phyloP scores from a whole-genome alignment of 2,797 vertebrate genomes.

The Gallirallus australis region DNA sequence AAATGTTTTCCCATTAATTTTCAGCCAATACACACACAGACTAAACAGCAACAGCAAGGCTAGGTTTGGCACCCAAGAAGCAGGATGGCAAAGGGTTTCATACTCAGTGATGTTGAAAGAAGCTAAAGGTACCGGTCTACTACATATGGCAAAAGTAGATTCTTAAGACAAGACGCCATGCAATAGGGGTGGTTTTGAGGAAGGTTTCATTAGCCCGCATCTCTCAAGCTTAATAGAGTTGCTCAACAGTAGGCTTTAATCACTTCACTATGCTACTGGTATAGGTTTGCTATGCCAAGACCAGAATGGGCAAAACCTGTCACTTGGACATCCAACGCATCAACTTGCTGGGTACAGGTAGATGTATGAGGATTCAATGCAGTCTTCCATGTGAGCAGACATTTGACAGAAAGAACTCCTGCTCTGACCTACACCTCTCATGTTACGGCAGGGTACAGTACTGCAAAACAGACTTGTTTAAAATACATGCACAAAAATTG shows the following conservation, averaged over 20 bases:
- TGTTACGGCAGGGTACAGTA: background rate
- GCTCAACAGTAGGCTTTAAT: background rate
- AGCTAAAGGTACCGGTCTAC: background rate
- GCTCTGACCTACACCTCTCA: background rate
- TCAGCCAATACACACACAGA: background rate
- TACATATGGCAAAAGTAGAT: background rate
- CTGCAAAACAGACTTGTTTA: background rate
- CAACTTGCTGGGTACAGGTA: background rate
- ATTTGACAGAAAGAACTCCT: background rate
- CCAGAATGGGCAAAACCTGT: fast-evolving
- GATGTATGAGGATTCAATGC: fast-evolving
- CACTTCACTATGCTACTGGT: background rate
- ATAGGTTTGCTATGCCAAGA: background rate
- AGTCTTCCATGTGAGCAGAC: fast-evolving
- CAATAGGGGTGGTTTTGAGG: background rate
- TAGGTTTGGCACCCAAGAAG: background rate
- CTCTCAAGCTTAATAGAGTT: background rate
- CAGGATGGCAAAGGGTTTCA: background rate
- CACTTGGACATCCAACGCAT: background rate
- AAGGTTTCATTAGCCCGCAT: background rate
- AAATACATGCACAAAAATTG: background rate
- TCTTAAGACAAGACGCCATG: background rate
- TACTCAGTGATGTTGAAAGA: background rate
- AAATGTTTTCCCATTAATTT: background rate
- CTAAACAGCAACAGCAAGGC: background rate